Evolutionary conservation across 2,113 vertebrate species (phyloP), one percentile per base, ranked within the genome.

Genomic region (Hyperopisus bebe): DNA sequence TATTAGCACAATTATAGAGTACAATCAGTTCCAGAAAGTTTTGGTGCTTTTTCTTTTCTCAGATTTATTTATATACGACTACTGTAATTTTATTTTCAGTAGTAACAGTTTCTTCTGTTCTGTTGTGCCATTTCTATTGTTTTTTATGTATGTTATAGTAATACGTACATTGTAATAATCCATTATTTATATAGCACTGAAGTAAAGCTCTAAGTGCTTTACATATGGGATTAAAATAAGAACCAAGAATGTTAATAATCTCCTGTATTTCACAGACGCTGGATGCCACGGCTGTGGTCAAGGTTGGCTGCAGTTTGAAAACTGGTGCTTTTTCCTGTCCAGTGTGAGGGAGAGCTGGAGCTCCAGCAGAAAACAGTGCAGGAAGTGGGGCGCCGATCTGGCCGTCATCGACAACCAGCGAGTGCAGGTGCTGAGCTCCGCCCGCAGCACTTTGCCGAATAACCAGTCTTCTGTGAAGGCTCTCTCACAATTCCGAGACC

Each of bases 271-370:
- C 50, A 55, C 80, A 92, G 88, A 3, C 0, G 17, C 3, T 50
- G 2, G 11, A 27, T 92, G 91, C 88, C n/a, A 24, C 1, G 15
- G 24, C 1, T 96, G 95, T 74, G 44, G 51, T 0, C 0, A 62
- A 0, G 92, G 90, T 0, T 96, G 95, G 95, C 0, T 91, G 55
- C 24, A 19, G 2, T 91, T 92, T 5, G 90, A 87, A 27, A 10
- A 1, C 1, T 92, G 90, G 0, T 96, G 96, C 86, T 96, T 92
- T 86, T 92, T 89, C 88, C 62, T 95, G 62, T 95, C 96, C 17
- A 90, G 80, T 1, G 0, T 5, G 5, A 90, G 94, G 35, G 86
- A 90, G 44, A 92, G 0, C 9, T 96, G 96, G 96, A 53, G 77
- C 0, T 0, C 92, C 24, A 94, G 95, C 91, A 88, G 92, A 80